Base-by-base conservation (phyloP, 2,888 invertebrate genomes). In the Drosophila niveifrons region DNA sequence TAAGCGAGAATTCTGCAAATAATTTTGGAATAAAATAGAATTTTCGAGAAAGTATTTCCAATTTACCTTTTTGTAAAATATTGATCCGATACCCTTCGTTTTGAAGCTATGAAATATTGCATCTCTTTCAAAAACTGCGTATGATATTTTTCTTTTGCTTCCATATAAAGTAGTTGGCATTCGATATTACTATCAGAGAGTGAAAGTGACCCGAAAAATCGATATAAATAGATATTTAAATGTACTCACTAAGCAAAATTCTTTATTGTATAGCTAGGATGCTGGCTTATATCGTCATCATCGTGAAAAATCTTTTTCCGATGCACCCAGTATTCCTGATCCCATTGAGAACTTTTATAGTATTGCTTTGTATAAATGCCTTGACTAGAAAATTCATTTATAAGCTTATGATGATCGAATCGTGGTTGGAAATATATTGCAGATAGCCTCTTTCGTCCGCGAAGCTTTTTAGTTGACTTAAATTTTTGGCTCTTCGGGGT, bases 261-360 rank as follows among this genome's bases (percentile, higher is more conserved):
- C 51, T 62, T 41, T 2, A 83, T 51, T 1, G 62, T 58, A 28
- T 66, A 81, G 31, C 81, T 86, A 10, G 81, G 81, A 43, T 86
- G 64, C 1, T 8, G 15, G 17, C 87, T 81, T 8, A 68, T 0
- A 13, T 83, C 74, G 6, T 17, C 43, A 0, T 47, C 2, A 31
- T 86, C 87, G 0, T 43, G 8, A 3, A 46, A 48, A 1, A 1
- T 0, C n/a, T n/a, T 47, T 2, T 9, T 0, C 0, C 6, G n/a
- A 1, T 36, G 0, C 1, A 50, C 34, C 29, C 44, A 53, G 0
- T 13, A 2, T 9, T 46, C 62, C 10, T 2, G 0, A 13, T 53
- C 29, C 28, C 17, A 36, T 1, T 46, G 3, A 1, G 10, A 11
- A 7, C 17, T 51, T 1, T 6, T 15, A 10, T 1, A 0, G 0